Evolutionary conservation across 2,888 invertebrate genomes (phyloP), one percentile per base, ranked within the genome.

Genomic region (Zaprionus bogoriensis): DNA sequence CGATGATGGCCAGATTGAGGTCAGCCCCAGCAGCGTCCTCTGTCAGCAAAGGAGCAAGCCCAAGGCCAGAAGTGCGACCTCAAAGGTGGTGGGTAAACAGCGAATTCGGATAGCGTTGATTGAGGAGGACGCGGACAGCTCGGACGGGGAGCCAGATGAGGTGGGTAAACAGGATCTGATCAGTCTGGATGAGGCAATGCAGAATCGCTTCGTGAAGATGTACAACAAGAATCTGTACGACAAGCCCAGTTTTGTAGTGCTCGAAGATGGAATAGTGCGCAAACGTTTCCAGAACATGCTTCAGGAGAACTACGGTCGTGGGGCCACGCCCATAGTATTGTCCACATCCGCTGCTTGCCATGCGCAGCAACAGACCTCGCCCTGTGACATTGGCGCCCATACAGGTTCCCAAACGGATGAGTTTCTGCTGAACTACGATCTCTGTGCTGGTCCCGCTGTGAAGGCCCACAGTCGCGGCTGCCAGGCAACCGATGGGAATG

Each of bases 201-300:
- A 39, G 2, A 52, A 42, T 4, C 60, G 44, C 0, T 69, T 69
- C 12, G 57, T 84, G 0, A 65, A 60, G 20, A 62, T 65, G 20
- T 64, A 65, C 39, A 67, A 70, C 7, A 60, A 62, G 36, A 64
- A 61, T 2, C 17, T 66, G 3, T 25, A 25, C 0, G 57, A 45
- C 20, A 84, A 74, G 3, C 78, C 82, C 2, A 81, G 87, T 1
- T 84, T 84, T 46, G 54, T 84, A 19, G 59, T 79, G 1, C 51
- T 81, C 1, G 67, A 74, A 46, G 66, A 83, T 32, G 53, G 55
- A 1, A 14, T 48, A 14, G 17, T 53, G 5, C 55, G 59, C 4
- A 60, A 55, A 12, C 60, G 64, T 0, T 39, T 67, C 2, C 55
- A 61, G 19, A 46, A 67, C 1, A 50, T 54, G 6, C 12, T 52